Evolutionary conservation across 2,113 vertebrate species (phyloP).

Genomic region (Archocentrus centrarchus): DNA sequence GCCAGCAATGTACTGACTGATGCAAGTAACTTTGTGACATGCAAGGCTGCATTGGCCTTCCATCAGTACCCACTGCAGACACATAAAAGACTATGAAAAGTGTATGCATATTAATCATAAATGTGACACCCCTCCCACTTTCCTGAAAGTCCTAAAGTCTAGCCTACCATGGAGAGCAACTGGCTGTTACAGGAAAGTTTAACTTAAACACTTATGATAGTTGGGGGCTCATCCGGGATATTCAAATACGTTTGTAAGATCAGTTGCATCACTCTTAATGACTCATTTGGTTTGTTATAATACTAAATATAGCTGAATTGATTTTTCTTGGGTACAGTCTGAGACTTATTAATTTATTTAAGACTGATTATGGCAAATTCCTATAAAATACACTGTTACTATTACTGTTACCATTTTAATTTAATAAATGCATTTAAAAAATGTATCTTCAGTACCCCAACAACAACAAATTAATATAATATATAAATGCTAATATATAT

Average conservation of each 20-base stretch:
- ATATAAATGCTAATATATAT: no score
- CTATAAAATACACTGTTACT: neutral
- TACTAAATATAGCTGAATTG: rapidly evolving
- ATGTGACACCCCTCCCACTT: neutral
- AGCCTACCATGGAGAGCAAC: neutral
- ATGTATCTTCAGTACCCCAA: rapidly evolving
- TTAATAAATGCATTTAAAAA: no score
- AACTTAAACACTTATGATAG: rapidly evolving
- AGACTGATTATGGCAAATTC: neutral
- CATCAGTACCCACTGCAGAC: neutral
- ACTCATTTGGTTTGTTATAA: neutral
- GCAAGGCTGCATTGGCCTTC: rapidly evolving
- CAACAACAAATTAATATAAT: no score
- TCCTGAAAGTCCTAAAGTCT: neutral
- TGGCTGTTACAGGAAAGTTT: neutral
- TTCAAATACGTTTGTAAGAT: neutral
- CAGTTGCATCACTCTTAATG: rapidly evolving
- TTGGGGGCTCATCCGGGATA: neutral
- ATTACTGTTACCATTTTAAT: no score
- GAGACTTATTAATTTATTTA: neutral
- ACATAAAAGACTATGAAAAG: neutral
- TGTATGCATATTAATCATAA: neutral
- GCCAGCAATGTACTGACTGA: neutral
- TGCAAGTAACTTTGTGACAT: neutral
- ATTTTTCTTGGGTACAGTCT: neutral